Percentiles rank a stretch among this genome's conserved stretches.
phyloP scores from a whole-genome alignment of 2,888 invertebrate species.

The Megalurothrips usitatus region DNA sequence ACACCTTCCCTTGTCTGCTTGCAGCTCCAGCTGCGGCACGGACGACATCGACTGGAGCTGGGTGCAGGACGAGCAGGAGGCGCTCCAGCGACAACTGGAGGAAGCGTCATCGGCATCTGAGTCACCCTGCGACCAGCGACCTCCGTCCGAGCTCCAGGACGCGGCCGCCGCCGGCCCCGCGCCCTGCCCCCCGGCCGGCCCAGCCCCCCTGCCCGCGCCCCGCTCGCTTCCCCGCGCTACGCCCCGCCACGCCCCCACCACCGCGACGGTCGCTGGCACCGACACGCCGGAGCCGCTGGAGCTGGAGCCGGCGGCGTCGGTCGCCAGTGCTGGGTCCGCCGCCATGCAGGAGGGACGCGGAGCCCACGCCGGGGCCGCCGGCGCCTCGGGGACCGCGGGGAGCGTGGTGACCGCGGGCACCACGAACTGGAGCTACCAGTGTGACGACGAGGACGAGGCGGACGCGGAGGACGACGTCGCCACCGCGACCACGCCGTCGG shows the following conservation, averaged over 20 bases:
- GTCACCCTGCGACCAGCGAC: constrained; percentile 31
- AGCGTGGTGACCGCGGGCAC: constrained; percentile 34
- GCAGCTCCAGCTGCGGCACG: constrained; percentile 30
- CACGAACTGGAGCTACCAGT: constrained; percentile 15
- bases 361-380: constrained; percentile 38
- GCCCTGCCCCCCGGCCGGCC: background rate
- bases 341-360: constrained; percentile 42
- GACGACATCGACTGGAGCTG: constrained; percentile 46
- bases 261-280: background rate
- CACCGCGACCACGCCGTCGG: background rate
- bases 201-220: background rate
- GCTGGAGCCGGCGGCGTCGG: background rate
- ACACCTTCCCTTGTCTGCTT: background rate
- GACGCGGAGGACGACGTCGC: background rate
- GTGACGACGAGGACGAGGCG: background rate
- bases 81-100: constrained; percentile 29
- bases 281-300: background rate
- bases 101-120: constrained; percentile 31
- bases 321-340: constrained; percentile 46
- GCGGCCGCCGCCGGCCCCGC: background rate
- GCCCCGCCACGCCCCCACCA: background rate
- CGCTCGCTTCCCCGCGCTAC: background rate
- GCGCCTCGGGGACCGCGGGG: constrained; percentile 2
- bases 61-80: constrained; percentile 42
- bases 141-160: background rate